Conservation (phyloP, 1,140 invertebrate species). For the Penaeus japonicus region DNA sequence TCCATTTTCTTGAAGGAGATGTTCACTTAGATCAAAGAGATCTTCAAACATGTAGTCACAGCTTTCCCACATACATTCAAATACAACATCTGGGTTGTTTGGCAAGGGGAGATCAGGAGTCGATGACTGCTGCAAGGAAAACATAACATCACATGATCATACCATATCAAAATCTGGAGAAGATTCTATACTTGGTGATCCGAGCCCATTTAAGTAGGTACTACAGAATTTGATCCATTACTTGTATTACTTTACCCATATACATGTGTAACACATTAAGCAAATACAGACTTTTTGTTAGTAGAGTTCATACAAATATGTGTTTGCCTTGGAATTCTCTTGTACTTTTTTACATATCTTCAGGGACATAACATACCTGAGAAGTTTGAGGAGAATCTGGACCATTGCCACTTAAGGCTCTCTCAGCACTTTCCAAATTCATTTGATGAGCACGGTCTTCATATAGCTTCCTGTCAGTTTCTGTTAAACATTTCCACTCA, state of each 20-base stretch:
- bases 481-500: conserved; percentile 88
- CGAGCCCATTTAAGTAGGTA: no score
- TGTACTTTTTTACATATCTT: no score
- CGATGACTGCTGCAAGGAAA: neutral
- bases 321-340: no score
- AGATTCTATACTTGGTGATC: no score
- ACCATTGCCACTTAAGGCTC: conserved; percentile 52
- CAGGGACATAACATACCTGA: neutral
- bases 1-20: conserved; percentile 78
- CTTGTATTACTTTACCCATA: no score
- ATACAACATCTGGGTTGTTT: conserved; percentile 70
- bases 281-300: no score
- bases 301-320: no score
- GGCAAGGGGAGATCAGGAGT: conserved; percentile 53
- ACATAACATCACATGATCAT: neutral
- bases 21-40: conserved; percentile 85
- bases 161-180: neutral
- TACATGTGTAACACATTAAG: no score
- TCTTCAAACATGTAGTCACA: conserved; percentile 96
- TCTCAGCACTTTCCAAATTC: conserved; percentile 75
- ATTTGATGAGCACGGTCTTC: conserved; percentile 88
- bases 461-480: conserved; percentile 88
- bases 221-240: neutral
- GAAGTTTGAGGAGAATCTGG: conserved; percentile 56
- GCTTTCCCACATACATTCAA: conserved; percentile 89